phyloP scores from a whole-genome alignment of 2,113 vertebrate genomes.

The Callipepla squamata region DNA sequence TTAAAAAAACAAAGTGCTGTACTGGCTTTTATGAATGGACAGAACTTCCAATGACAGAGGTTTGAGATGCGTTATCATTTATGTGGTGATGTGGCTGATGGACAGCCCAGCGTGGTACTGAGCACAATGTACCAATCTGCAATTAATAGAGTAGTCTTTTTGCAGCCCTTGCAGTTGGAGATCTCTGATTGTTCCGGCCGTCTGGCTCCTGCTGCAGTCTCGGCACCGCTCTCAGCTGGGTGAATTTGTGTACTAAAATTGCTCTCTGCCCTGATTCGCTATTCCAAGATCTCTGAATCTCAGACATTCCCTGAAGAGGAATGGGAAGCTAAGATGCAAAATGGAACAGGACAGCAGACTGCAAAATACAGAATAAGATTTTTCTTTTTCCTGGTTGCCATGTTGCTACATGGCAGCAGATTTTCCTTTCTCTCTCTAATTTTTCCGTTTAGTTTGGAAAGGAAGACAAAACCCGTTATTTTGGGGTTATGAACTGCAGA shows the following conservation, averaged over 20 bases:
- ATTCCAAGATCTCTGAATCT: neutral
- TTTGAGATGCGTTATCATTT: neutral
- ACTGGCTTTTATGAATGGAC: neutral
- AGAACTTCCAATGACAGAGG: neutral
- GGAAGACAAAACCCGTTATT: neutral
- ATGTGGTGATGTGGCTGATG: neutral
- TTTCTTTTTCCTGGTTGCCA: neutral
- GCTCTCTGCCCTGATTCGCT: neutral
- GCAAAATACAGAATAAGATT: neutral
- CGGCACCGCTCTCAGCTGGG: fast-evolving
- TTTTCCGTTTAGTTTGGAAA: neutral
- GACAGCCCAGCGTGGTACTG: neutral
- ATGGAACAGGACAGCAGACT: neutral
- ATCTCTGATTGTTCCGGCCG: neutral
- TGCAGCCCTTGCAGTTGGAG: neutral
- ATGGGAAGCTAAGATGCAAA: neutral
- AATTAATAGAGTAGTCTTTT: constrained; percentile 22
- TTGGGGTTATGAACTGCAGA: neutral
- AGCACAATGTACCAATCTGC: neutral
- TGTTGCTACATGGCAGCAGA: neutral
- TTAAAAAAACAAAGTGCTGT: neutral
- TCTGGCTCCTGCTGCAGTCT: neutral
- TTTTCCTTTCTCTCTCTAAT: neutral
- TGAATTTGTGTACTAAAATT: neutral
- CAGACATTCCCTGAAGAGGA: neutral